Percentiles rank a stretch among this genome's conserved stretches.
Conservation (phyloP, 2,888 invertebrate species). For the Erebia epiphron region DNA sequence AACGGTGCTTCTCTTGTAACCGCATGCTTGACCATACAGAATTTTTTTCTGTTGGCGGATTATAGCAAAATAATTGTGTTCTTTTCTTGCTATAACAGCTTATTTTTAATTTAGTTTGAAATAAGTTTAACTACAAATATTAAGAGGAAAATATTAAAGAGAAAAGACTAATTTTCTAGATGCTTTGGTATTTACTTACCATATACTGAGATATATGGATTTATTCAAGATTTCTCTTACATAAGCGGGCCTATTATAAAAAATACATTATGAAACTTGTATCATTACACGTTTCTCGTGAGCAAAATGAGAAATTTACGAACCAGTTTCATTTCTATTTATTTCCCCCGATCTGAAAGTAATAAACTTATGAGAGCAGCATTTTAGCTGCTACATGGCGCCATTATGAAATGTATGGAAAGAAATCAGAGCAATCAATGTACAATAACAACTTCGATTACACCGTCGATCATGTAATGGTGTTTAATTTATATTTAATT, state of each 20-base stretch:
- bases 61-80: too few species aligned
- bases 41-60: too few species aligned
- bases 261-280: conserved; percentile 17
- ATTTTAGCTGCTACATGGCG: conserved; percentile 33
- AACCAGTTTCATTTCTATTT: conserved; percentile 23
- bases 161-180: background rate
- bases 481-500: conserved; percentile 12
- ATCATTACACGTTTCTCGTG: conserved; percentile 12
- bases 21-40: too few species aligned
- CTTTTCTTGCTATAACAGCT: too few species aligned
- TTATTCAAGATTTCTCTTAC: conserved; percentile 11
- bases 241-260: conserved; percentile 4
- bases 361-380: conserved; percentile 21
- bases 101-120: too few species aligned
- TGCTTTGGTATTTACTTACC: background rate
- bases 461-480: conserved; percentile 8
- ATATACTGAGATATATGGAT: background rate
- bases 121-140: background rate
- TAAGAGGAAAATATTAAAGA: background rate
- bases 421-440: conserved; percentile 40
- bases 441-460: conserved; percentile 23
- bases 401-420: conserved; percentile 37
- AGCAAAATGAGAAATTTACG: conserved; percentile 16
- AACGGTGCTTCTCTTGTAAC: too few species aligned
- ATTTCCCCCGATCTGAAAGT: conserved; percentile 22